Conservation (phyloP, 2,113 vertebrate species). For the Parus major region DNA sequence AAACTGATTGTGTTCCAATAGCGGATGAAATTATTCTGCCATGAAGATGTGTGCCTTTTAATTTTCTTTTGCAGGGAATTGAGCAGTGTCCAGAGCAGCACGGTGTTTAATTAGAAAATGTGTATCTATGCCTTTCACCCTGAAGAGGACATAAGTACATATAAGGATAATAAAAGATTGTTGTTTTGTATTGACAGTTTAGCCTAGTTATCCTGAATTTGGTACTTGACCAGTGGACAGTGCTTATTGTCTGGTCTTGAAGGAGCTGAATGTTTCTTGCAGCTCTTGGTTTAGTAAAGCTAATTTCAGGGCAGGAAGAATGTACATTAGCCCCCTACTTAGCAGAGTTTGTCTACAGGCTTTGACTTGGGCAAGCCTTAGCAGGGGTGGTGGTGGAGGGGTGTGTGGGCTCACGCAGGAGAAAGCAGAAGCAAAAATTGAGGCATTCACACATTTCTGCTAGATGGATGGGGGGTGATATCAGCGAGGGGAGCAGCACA, state of each 20-base stretch:
- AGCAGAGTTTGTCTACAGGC: background rate
- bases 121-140: background rate
- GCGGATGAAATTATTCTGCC: background rate
- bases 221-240: background rate
- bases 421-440: background rate
- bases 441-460: accelerated
- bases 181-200: background rate
- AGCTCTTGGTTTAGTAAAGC: background rate
- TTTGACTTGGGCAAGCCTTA: background rate
- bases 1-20: background rate
- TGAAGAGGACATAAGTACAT: background rate
- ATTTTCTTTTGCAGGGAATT: background rate
- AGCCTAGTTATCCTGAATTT: background rate
- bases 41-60: background rate
- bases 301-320: background rate
- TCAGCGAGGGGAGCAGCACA: accelerated
- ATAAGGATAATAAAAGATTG: background rate
- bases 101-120: background rate
- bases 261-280: background rate
- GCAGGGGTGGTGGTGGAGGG: background rate
- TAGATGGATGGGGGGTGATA: background rate
- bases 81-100: background rate
- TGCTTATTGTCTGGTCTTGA: background rate
- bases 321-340: background rate
- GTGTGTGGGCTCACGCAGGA: background rate